Evolutionary conservation across 2,888 invertebrate genomes (phyloP), one percentile per base, ranked within the genome.

Genomic region (Bembecia ichneumoniformis): DNA sequence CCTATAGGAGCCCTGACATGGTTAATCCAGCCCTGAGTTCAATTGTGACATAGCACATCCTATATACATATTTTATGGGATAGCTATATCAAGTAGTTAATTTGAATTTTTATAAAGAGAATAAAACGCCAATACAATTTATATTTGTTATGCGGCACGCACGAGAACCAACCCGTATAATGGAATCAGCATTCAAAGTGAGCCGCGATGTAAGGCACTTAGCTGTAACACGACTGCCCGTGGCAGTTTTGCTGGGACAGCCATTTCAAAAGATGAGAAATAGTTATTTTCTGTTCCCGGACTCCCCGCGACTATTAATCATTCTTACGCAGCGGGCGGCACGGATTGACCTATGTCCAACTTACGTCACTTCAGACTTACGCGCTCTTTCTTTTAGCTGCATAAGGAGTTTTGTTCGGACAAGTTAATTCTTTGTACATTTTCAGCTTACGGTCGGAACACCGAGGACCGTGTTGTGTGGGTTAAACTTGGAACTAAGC

Each of bases 251-350:
- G 67, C 64, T 64, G 60, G 69, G 70, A 71, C 69, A 74, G 71
- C 68, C 73, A 71, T 77, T 79, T 76, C 66, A 76, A 80, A 82
- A 82, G 77, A 80, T 78, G 81, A 79, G 78, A 77, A 82, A 81
- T 82, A 78, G 82, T 80, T 80, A 79, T 76, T 76, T 78, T 72
- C 73, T 74, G 65, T 68, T 67, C 62, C 67, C 66, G 67, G 75
- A 76, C 74, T 72, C 72, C 71, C 76, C 63, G 62, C 64, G 62
- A 73, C 71, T 66, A 83, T 83, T 82, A 81, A 82, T 83, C 81
- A 83, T 79, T 60, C 65, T 13, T 52, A 65, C 77, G 66, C 74
- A 61, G 74, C 72, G 71, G 77, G 76, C 54, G 70, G 74, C 68
- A 60, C 58, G 70, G 75, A 81, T 77, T 81, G 80, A 82, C 79